A percentile compares a stretch with the other conserved stretches of the same genome.
These are phyloP conservation scores for Microctonus aethiopoides DNA, from an alignment of 2,888 invertebrate genomes.

Conservation along the genomic window DNA sequence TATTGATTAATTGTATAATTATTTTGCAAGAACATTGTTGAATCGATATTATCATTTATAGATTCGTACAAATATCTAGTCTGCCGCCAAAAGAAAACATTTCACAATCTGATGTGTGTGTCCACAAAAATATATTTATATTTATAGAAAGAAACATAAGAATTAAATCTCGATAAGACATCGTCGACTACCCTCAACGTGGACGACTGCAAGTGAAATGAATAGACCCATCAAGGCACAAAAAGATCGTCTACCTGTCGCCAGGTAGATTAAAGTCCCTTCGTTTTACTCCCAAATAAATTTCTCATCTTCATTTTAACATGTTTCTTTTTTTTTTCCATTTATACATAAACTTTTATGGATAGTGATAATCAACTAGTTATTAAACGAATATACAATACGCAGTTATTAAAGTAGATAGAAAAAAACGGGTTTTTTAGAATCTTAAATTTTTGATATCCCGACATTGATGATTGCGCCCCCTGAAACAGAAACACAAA, in stretches of 20 bases:
- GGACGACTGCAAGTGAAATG: constrained; percentile 12
- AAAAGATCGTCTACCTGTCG: constrained; percentile 19
- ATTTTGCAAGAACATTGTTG: too few species aligned
- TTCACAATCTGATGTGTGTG: neutral
- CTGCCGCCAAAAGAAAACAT: too few species aligned
- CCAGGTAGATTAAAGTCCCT: neutral
- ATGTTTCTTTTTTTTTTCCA: too few species aligned
- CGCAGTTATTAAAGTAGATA: neutral
- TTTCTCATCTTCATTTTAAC: too few species aligned
- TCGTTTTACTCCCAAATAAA: neutral
- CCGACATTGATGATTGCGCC: neutral
- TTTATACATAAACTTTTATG: neutral
- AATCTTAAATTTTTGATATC: neutral
- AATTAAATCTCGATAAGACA: neutral
- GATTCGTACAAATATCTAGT: too few species aligned
- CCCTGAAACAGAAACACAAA: neutral
- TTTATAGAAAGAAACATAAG: too few species aligned
- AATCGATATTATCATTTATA: too few species aligned
- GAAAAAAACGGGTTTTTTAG: neutral
- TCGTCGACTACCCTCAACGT: constrained; percentile 1
- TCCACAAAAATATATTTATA: too few species aligned
- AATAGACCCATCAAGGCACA: constrained; percentile 5
- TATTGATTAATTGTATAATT: too few species aligned
- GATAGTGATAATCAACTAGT: neutral
- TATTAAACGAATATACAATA: neutral